Conservation (phyloP, 2,888 invertebrate genomes). For the Pandemis corylana region DNA sequence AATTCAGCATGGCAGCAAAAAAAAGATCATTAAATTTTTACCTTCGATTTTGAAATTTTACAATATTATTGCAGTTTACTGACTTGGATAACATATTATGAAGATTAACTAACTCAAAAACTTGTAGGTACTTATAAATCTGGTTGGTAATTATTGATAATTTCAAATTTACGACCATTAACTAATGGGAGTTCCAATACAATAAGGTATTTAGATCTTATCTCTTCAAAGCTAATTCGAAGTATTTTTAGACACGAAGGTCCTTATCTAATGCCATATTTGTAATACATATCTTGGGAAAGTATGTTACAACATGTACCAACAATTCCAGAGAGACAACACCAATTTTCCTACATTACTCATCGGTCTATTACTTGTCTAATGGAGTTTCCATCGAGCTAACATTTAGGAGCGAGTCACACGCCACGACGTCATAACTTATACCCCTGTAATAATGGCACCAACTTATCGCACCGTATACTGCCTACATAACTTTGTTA, state of each 20-base stretch:
- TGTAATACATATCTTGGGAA: conserved; percentile 5
- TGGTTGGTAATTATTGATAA: conserved; percentile 1
- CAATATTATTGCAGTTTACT: background rate
- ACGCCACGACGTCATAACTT: conserved; percentile 72
- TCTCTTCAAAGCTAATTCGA: conserved; percentile 15
- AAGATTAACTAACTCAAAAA: background rate
- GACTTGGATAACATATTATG: background rate
- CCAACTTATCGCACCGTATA: conserved; percentile 85
- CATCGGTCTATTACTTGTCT: conserved; percentile 23
- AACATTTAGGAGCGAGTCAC: conserved; percentile 65
- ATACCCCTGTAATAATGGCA: conserved; percentile 85
- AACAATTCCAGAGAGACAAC: conserved; percentile 28
- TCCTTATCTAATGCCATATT: conserved; percentile 18
- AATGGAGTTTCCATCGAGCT: conserved; percentile 35
- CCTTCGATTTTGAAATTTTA: background rate
- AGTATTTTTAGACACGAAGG: conserved; percentile 15
- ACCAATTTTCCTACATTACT: conserved; percentile 14
- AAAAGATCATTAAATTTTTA: background rate
- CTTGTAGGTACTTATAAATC: conserved; percentile 6
- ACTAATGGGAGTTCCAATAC: conserved; percentile 9
- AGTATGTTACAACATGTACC: conserved; percentile 21
- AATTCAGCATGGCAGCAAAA: conserved; percentile 17
- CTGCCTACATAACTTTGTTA: conserved; percentile 84
- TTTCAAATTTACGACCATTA: conserved; percentile 12
- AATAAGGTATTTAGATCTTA: conserved; percentile 7